These are phyloP conservation scores for Liparis tanakae DNA, from an alignment of 2,797 vertebrate species.

Conservation along the genomic window DNA sequence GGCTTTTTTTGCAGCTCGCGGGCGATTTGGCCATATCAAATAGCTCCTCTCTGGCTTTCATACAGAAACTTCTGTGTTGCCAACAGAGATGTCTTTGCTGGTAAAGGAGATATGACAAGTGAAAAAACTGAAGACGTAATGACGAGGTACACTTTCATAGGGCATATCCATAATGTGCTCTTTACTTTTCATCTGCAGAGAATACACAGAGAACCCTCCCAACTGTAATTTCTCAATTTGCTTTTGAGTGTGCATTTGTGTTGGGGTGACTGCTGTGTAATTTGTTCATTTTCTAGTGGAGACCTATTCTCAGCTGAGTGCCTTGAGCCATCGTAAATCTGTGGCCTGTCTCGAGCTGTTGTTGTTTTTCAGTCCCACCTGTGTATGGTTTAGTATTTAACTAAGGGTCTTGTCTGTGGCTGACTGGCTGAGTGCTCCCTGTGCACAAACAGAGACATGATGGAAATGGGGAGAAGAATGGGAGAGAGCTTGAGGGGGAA, in stretches of 20 bases:
- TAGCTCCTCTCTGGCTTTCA: constrained; percentile 67
- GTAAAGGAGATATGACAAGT: constrained; percentile 77
- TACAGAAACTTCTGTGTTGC: constrained; percentile 49
- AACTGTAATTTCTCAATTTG: constrained; percentile 83
- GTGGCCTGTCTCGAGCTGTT: constrained; percentile 80
- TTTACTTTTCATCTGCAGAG: constrained; percentile 76
- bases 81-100: constrained; percentile 50
- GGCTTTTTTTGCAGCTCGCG: constrained; percentile 57
- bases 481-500: constrained; percentile 40
- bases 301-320: constrained; percentile 82
- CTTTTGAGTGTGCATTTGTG: constrained; percentile 80
- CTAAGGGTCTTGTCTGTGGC: constrained; percentile 77
- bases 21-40: constrained; percentile 68
- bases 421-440: constrained; percentile 79
- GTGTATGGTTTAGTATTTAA: constrained; percentile 88
- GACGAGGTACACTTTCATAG: constrained; percentile 77
- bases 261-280: constrained; percentile 81
- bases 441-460: constrained; percentile 72
- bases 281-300: constrained; percentile 81
- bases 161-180: constrained; percentile 75
- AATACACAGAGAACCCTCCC: constrained; percentile 75
- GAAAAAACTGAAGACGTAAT: constrained; percentile 78
- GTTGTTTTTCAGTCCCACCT: constrained; percentile 86
- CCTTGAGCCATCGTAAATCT: constrained; percentile 83
- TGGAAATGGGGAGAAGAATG: constrained; percentile 65